These are phyloP conservation scores for Papilio helenus DNA, from an alignment of 1,140 invertebrate genomes.

Conservation along the genomic window DNA sequence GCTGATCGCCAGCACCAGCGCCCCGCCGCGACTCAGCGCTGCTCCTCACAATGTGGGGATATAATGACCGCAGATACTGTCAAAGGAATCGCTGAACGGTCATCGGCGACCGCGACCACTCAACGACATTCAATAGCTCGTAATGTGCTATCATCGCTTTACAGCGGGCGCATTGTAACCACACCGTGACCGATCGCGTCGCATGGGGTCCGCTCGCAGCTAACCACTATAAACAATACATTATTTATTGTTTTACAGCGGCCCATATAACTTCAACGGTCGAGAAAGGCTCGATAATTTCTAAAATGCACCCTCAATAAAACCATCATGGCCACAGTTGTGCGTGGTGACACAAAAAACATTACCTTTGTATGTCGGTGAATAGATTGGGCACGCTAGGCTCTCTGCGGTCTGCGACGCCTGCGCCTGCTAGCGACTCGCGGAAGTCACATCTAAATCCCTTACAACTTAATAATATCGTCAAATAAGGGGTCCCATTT, in stretches of 20 bases:
- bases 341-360: conserved; percentile 62
- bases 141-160: conserved; percentile 68
- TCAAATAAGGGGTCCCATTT: conserved; percentile 74
- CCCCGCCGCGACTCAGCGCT: conserved; percentile 52
- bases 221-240: conserved; percentile 67
- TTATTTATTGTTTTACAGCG: conserved; percentile 80
- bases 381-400: conserved; percentile 78
- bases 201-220: conserved; percentile 61
- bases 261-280: conserved; percentile 67
- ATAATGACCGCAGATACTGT: conserved; percentile 52
- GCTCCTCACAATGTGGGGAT: conserved; percentile 52
- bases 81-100: conserved; percentile 54
- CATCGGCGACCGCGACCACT: conserved; percentile 57
- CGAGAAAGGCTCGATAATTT: conserved; percentile 64
- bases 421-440: conserved; percentile 56
- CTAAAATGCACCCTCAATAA: conserved; percentile 73
- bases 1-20: not conserved
- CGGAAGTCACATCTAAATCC: conserved; percentile 69
- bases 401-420: conserved; percentile 43
- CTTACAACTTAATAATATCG: conserved; percentile 78
- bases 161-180: conserved; percentile 51
- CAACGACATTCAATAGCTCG: conserved; percentile 55
- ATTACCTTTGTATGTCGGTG: conserved; percentile 57
- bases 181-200: conserved; percentile 59
- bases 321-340: conserved; percentile 63